phyloP scores from a whole-genome alignment of 2,888 invertebrate species.

The Mesodorylaimus sp. region DNA sequence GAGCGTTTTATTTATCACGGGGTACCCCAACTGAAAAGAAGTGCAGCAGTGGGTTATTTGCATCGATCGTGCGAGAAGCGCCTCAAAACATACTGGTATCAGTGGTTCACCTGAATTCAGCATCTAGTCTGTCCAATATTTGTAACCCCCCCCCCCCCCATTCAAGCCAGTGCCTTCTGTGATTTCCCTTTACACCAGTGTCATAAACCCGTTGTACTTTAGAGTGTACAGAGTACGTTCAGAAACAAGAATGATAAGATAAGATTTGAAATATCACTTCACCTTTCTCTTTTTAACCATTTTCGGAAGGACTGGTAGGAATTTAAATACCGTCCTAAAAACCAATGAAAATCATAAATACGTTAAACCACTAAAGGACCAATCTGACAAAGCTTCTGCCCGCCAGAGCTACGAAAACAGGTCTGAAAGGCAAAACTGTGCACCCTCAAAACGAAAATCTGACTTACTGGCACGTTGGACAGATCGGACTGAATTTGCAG shows the following conservation, averaged over 20 bases:
- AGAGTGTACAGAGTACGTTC: no score
- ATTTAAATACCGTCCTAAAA: conserved; percentile 72
- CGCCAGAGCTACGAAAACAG: no score
- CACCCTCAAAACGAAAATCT: neutral
- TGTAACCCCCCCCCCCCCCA: no score
- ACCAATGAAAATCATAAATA: conserved; percentile 22
- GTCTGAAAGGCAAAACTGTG: no score
- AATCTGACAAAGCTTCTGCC: no score
- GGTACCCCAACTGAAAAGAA: neutral
- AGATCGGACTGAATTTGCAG: conserved; percentile 89
- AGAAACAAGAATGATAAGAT: no score
- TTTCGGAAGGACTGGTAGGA: conserved; percentile 55
- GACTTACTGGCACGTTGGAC: conserved; percentile 68
- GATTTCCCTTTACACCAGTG: no score
- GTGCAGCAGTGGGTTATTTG: neutral
- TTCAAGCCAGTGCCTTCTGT: no score
- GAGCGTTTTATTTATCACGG: conserved; percentile 1
- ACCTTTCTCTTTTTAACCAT: conserved; percentile 62
- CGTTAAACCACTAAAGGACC: neutral
- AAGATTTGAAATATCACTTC: conserved; percentile 1
- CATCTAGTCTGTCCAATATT: no score
- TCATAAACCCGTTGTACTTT: no score
- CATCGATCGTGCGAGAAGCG: neutral
- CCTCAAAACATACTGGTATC: neutral
- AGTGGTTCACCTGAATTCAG: neutral